A percentile compares a stretch with the other conserved stretches of the same genome.
Evolutionary conservation across 1,140 invertebrate species (phyloP).

Genomic region (Zaprionus capensis): DNA sequence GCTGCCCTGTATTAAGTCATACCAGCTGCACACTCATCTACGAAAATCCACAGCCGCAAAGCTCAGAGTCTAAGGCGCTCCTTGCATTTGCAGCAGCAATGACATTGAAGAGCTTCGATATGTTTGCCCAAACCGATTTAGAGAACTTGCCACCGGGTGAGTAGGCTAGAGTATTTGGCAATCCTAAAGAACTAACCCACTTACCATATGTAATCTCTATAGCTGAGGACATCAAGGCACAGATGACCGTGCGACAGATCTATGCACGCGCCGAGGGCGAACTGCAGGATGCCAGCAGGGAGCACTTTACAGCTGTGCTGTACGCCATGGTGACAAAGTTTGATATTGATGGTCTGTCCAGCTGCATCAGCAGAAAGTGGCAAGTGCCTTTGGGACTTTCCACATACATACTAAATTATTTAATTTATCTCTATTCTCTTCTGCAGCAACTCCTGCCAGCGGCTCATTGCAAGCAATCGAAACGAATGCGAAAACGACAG

Average conservation of each 20-base stretch:
- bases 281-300: conserved; percentile 68
- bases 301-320: conserved; percentile 85
- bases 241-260: conserved; percentile 85
- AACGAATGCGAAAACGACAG: conserved; percentile 56
- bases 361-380: conserved; percentile 69
- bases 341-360: conserved; percentile 85
- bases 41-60: conserved; percentile 78
- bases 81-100: conserved; percentile 47
- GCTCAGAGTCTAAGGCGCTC: conserved; percentile 41
- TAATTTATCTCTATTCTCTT: background rate
- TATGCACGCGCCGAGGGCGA: conserved; percentile 82
- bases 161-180: background rate
- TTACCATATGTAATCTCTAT: background rate
- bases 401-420: background rate
- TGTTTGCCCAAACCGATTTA: conserved; percentile 36
- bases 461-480: conserved; percentile 34
- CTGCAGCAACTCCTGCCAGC: conserved; percentile 59
- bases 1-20: conserved; percentile 68
- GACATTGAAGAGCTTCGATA: conserved; percentile 39
- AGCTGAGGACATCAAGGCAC: conserved; percentile 84
- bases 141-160: conserved; percentile 55
- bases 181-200: background rate
- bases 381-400: conserved; percentile 19
- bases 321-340: conserved; percentile 85
- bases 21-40: conserved; percentile 83